Conservation (phyloP, 2,113 vertebrate species). For the Rhea pennata region DNA sequence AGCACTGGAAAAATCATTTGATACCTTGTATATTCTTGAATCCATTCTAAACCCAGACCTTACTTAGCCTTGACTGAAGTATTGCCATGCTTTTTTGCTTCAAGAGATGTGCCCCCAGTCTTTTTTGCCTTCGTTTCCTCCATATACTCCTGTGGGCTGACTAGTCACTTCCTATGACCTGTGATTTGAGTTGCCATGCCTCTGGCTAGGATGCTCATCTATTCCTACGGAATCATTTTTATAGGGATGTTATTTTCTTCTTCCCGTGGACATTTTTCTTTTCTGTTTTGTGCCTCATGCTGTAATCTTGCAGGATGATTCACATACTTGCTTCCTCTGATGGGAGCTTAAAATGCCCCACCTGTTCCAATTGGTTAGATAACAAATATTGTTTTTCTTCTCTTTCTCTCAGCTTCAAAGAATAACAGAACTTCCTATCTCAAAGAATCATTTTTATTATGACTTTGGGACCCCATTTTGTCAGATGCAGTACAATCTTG, state of each 20-base stretch:
- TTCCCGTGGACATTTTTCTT: neutral
- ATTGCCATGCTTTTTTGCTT: neutral
- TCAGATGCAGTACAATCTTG: neutral
- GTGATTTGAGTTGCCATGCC: neutral
- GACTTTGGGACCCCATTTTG: neutral
- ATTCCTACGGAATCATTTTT: neutral
- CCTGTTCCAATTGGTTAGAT: neutral
- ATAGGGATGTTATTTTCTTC: neutral
- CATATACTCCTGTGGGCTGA: neutral
- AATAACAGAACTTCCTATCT: neutral
- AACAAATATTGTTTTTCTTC: neutral
- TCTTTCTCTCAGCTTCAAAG: neutral
- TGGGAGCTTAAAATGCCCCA: neutral
- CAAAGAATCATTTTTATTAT: neutral
- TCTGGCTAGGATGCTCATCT: neutral
- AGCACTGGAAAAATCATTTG: neutral
- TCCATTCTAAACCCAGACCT: neutral
- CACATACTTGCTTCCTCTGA: neutral
- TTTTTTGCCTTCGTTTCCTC: neutral
- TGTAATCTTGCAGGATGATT: neutral
- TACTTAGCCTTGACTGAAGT: neutral
- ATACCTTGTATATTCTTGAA: neutral
- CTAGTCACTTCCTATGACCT: neutral
- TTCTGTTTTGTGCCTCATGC: neutral
- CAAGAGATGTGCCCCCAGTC: neutral